phyloP scores from a whole-genome alignment of 2,113 vertebrate genomes.

The Porphyrio hochstetteri region DNA sequence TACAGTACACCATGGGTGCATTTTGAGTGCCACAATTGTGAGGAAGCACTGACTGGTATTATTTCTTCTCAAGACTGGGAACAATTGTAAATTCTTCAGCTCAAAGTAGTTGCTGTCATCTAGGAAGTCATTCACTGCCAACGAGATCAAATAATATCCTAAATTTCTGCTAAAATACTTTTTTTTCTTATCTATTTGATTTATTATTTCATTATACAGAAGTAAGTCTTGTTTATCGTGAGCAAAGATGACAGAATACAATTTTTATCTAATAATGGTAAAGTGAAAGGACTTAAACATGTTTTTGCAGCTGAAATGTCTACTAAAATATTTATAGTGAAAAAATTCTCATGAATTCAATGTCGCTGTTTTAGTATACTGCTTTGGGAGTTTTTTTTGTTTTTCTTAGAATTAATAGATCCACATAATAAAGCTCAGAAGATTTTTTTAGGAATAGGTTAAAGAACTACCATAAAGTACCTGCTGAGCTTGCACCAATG shows the following conservation, averaged over 20 bases:
- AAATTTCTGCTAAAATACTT: not conserved
- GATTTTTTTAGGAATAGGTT: not conserved
- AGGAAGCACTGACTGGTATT: not conserved
- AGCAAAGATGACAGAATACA: not conserved
- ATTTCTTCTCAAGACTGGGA: not conserved
- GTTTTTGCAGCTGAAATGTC: not conserved
- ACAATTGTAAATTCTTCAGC: not conserved
- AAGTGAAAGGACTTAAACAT: not conserved
- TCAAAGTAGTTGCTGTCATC: not conserved
- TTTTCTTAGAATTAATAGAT: not conserved
- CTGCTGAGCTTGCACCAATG: not conserved
- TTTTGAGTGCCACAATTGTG: not conserved
- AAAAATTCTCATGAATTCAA: not conserved
- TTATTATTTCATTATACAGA: not conserved
- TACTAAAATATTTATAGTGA: not conserved
- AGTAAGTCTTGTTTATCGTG: not conserved
- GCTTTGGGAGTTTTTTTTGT: not conserved
- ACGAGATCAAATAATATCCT: not conserved
- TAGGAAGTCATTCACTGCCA: not conserved
- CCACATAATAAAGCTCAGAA: not conserved
- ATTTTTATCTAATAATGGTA: not conserved
- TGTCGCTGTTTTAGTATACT: not conserved
- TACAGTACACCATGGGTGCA: accelerated
- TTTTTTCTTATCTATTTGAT: not conserved
- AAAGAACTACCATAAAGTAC: not conserved